Base-by-base conservation (phyloP, 1,140 invertebrate genomes). In the Neotoxoptera formosana region DNA sequence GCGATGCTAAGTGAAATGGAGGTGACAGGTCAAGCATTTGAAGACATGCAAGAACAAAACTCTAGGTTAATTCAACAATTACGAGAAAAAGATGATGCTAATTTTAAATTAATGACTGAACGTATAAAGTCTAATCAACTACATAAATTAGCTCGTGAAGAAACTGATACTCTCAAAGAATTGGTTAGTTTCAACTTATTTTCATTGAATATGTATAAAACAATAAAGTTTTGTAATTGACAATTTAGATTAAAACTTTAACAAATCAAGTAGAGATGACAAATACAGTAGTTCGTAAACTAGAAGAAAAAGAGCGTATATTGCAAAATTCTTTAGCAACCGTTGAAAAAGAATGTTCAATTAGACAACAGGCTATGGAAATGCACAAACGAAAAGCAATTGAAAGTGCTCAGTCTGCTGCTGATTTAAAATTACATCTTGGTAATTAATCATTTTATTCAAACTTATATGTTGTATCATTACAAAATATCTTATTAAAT, bases 31-130 rank as follows among this genome's bases (percentile, higher is more conserved):
- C 99, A 99, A 95, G 99, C 99, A 0, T 99, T 99, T 95, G 99
- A 99, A 95, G 99, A 99, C 95, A 99, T 99, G 98, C 99, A 99
- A 95, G 99, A 99, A 95, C 99, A 99, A 95, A 99, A 99, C 96
- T 98, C 98, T 0, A 96, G 99, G 51, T 96, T 99, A 23, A 98
- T 99, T 90, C 98, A 99, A 94, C 99, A 99, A 95, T 95, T 99
- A 34, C 96, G 98, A 7, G 99, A 99, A 95, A 99, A 99, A 95
- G 99, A 99, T 95, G 99, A 99, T 95, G 99, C 99, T 7, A 99
- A 99, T 95, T 99, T 99, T 95, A 99, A 99, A 95, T 96, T 99
- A 0, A 99, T 99, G 99, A 99, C 98, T 0, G 99, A 99, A 95
- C 95, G 98, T 91, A 99, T 99, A 91, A 99, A 99, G 95, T 98